Base-by-base conservation (phyloP, 2,888 invertebrate species). In the Amphimallon solstitiale region DNA sequence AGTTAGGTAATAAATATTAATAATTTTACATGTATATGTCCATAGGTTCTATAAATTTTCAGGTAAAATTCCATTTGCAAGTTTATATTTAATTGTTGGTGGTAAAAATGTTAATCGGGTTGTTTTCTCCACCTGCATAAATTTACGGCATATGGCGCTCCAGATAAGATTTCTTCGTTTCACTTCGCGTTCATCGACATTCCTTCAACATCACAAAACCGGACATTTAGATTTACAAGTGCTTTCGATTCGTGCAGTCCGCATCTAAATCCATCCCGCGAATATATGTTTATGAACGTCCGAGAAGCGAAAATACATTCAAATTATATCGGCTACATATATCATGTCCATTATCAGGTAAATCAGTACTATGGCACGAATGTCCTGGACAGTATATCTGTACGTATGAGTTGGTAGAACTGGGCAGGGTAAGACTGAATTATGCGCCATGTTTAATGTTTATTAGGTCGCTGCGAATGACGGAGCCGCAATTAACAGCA, bases 401-500 rank as follows among this genome's bases (percentile, higher is more conserved):
- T 66, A 69, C 68, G 66, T 70, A 67, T 65, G 70, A 66, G 61
- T 69, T 68, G 65, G 65, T 70, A 68, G 67, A 63, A 74, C 75
- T 75, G 78, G 76, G 76, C 77, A 77, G 78, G 75, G 77, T 80
- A 81, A 80, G 80, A 80, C 80, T 80, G 78, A 80, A 80, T 80
- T 80, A 80, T 80, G 78, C 79, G 78, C 77, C 76, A 79, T 80
- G 80, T 80, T 80, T 79, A 80, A 81, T 81, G 81, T 81, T 80
- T 81, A 81, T 81, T 81, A 80, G 80, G 77, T 78, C 76, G 78
- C 78, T 79, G 80, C 79, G 76, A 79, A 80, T 81, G 79, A 80
- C 80, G 79, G 78, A 77, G 78, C 75, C 76, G 79, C 78, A 80
- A 80, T 80, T 80, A 80, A 80, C 79, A 74, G 77, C 79, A 77